Conservation (phyloP, 2,797 vertebrate genomes). For the Margarornis squamiger region DNA sequence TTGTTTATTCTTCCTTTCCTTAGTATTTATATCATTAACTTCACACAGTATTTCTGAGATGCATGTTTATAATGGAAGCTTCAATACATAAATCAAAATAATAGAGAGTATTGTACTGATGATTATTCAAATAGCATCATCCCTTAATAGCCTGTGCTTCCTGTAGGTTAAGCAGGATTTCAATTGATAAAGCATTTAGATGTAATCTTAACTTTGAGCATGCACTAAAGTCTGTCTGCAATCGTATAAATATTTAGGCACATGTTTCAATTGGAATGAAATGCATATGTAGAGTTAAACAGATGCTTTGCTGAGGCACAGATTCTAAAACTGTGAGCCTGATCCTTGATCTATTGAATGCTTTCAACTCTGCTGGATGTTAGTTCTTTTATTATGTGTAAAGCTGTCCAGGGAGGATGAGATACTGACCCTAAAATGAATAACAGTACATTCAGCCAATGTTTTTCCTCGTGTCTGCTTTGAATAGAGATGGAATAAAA, state of each 20-base stretch:
- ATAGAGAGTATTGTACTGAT: background rate
- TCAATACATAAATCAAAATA: slow-evolving; percentile 20
- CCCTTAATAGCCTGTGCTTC: slow-evolving; percentile 1
- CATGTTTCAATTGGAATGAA: background rate
- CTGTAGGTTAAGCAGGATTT: slow-evolving; percentile 30
- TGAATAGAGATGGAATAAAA: slow-evolving; percentile 43
- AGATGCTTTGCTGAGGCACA: slow-evolving; percentile 32
- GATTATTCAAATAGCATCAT: slow-evolving; percentile 31
- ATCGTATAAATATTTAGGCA: slow-evolving; percentile 35
- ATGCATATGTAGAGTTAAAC: background rate
- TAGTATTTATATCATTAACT: background rate
- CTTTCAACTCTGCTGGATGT: slow-evolving; percentile 58
- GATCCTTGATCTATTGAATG: slow-evolving; percentile 44
- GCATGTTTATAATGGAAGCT: background rate
- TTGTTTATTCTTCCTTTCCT: background rate
- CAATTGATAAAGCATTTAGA: slow-evolving; percentile 30
- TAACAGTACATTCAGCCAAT: slow-evolving; percentile 26
- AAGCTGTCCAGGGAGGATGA: slow-evolving; percentile 36
- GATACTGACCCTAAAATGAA: slow-evolving; percentile 55
- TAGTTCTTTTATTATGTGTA: slow-evolving; percentile 43
- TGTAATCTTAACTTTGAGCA: slow-evolving; percentile 27
- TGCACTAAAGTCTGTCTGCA: background rate
- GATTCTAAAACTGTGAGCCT: slow-evolving; percentile 38
- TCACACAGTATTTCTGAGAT: background rate
- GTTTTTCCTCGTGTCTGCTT: slow-evolving; percentile 43